Evolutionary conservation across 2,888 invertebrate genomes (phyloP).

Genomic region (Epinotia ramella): DNA sequence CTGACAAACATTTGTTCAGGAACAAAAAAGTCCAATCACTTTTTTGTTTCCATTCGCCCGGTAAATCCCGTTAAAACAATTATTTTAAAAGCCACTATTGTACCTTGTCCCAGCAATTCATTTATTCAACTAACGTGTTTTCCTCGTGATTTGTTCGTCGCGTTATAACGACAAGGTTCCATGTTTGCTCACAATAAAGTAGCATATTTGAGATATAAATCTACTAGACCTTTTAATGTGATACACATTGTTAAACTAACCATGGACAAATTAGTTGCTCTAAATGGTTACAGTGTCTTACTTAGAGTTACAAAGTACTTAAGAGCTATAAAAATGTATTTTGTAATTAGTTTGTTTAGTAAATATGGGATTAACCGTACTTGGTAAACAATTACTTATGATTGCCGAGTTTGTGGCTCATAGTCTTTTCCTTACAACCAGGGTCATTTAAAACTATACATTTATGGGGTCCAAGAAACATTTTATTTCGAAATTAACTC

Average conservation of each 20-base stretch:
- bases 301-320: constrained; percentile 32
- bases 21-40: constrained; percentile 20
- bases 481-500: too few relatives aligned
- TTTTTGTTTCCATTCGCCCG: background rate
- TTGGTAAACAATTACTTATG: background rate
- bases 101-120: constrained; percentile 17
- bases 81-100: constrained; percentile 32
- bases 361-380: constrained; percentile 9
- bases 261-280: constrained; percentile 33
- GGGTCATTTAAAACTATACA: too few relatives aligned
- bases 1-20: background rate
- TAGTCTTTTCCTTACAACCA: too few relatives aligned
- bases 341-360: constrained; percentile 14
- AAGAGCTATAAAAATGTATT: constrained; percentile 22
- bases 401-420: background rate
- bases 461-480: too few relatives aligned
- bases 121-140: constrained; percentile 21
- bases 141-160: background rate
- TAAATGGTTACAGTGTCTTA: constrained; percentile 37
- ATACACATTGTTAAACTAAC: constrained; percentile 18
- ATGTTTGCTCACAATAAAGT: constrained; percentile 14
- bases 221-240: background rate
- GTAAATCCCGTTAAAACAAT: constrained; percentile 6
- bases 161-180: constrained; percentile 18
- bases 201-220: constrained; percentile 23